phyloP scores from a whole-genome alignment of 2,797 vertebrate genomes.

The Argentina silus region DNA sequence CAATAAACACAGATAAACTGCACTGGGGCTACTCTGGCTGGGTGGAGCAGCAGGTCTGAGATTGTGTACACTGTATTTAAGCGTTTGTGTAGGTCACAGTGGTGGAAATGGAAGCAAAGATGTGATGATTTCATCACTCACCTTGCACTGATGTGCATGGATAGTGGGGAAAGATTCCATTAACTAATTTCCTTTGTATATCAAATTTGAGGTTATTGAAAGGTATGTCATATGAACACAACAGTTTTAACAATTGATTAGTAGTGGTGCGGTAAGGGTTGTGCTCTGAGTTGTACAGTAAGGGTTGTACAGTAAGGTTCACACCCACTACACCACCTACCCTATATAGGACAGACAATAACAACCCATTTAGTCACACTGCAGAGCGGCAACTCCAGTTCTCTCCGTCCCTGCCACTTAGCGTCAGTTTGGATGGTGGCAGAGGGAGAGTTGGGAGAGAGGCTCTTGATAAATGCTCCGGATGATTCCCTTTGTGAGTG shows the following conservation, averaged over 20 bases:
- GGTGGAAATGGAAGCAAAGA: no score
- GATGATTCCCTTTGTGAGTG: constrained; percentile 94
- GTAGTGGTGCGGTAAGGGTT: no score
- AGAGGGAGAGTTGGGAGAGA: background rate
- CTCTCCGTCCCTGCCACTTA: constrained; percentile 68
- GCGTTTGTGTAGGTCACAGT: background rate
- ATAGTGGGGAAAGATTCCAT: no score
- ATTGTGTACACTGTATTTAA: background rate
- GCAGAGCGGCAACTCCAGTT: constrained; percentile 17
- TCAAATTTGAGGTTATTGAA: no score
- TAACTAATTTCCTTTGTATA: no score
- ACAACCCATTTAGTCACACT: constrained; percentile 15
- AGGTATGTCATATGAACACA: no score
- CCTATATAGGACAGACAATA: constrained; percentile 57
- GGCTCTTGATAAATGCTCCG: constrained; percentile 90
- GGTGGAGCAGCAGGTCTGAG: background rate
- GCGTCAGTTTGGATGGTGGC: constrained; percentile 12
- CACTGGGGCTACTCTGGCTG: constrained; percentile 41
- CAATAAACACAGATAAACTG: constrained; percentile 63
- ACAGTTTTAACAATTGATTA: no score
- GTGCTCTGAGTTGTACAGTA: no score
- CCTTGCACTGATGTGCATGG: no score
- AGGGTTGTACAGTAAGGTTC: no score
- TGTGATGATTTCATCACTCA: no score
- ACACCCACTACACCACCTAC: no score